Conservation (phyloP, 2,113 vertebrate species). For the Spermophilus dauricus region DNA sequence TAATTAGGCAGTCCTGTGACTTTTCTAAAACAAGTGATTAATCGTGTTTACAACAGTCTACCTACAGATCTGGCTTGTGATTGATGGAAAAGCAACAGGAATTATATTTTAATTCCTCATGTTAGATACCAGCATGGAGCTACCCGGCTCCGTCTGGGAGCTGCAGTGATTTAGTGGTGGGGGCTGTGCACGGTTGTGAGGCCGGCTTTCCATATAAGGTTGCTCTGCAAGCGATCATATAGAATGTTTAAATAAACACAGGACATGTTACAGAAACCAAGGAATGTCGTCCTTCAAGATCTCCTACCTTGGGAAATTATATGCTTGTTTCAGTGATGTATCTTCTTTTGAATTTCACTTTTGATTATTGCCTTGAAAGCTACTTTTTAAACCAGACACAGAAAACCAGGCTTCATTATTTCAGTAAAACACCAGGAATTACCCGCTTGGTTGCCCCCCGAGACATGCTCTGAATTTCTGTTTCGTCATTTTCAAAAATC, state of each 20-base stretch:
- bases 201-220: slow-evolving; percentile 20
- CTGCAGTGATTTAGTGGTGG: slow-evolving; percentile 33
- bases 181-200: not conserved
- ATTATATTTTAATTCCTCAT: slow-evolving; percentile 85
- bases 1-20: not conserved
- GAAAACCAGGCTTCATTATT: slow-evolving; percentile 31
- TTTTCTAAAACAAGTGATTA: slow-evolving; percentile 51
- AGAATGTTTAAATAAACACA: slow-evolving; percentile 55
- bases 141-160: slow-evolving; percentile 77
- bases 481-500: slow-evolving; percentile 72
- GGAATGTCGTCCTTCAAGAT: slow-evolving; percentile 60
- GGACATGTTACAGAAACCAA: slow-evolving; percentile 21
- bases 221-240: slow-evolving; percentile 43
- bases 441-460: not conserved
- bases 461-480: slow-evolving; percentile 53
- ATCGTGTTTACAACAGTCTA: not conserved
- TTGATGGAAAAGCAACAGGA: slow-evolving; percentile 81
- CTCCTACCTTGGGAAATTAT: slow-evolving; percentile 28
- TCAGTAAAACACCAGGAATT: slow-evolving; percentile 45
- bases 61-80: slow-evolving; percentile 3
- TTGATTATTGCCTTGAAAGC: slow-evolving; percentile 30
- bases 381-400: slow-evolving; percentile 56
- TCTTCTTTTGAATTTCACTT: slow-evolving; percentile 56
- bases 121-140: slow-evolving; percentile 80
- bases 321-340: slow-evolving; percentile 23